phyloP scores from a whole-genome alignment of 2,797 vertebrate species.

The Margarornis squamiger region DNA sequence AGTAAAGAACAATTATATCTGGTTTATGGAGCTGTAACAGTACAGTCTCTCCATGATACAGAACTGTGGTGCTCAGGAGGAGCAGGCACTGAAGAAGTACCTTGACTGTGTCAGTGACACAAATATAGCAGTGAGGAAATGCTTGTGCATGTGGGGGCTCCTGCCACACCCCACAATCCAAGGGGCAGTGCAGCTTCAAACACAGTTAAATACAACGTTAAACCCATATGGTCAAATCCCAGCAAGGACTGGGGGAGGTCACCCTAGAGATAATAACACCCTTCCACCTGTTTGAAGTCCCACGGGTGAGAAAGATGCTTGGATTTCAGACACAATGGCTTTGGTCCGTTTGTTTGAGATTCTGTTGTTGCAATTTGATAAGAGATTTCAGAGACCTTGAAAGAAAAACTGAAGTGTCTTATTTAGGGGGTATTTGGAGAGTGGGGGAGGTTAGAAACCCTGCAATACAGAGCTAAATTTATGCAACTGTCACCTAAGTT shows the following conservation, averaged over 20 bases:
- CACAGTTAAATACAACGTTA: neutral
- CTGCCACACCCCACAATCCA: neutral
- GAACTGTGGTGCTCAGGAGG: neutral
- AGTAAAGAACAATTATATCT: constrained; percentile 19
- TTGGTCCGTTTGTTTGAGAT: neutral
- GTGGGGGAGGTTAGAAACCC: neutral
- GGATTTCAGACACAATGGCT: neutral
- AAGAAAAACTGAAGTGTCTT: neutral
- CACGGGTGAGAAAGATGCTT: neutral
- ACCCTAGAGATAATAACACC: neutral
- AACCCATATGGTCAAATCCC: neutral
- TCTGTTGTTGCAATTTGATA: neutral
- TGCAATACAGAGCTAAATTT: neutral
- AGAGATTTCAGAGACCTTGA: neutral
- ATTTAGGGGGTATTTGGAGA: neutral
- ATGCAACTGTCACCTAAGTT: neutral
- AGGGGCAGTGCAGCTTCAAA: neutral
- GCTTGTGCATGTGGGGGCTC: neutral
- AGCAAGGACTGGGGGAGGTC: neutral
- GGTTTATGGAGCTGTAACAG: neutral
- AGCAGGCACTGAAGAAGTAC: neutral
- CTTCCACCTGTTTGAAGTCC: neutral
- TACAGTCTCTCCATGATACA: neutral
- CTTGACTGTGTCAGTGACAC: neutral
- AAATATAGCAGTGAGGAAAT: neutral